Percentiles rank a stretch among this genome's conserved stretches.
phyloP scores from a whole-genome alignment of 2,113 vertebrate species.

The Hippocampus zosterae region DNA sequence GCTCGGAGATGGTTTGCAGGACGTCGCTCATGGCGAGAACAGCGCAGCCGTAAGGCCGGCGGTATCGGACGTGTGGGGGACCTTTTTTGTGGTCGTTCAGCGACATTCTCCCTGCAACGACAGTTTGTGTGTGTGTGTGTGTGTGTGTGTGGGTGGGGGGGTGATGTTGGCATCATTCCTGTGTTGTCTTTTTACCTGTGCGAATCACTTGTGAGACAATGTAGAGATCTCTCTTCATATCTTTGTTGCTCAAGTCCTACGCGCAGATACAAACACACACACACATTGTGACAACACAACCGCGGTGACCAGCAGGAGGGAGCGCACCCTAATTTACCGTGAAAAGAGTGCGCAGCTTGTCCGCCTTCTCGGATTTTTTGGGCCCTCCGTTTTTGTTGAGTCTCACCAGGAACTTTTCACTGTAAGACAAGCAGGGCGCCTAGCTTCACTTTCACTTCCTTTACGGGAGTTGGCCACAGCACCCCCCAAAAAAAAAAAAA shows the following conservation, averaged over 20 bases:
- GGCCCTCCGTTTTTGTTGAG: constrained; percentile 96
- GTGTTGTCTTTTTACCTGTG: constrained; percentile 76
- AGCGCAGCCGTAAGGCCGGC: constrained; percentile 90
- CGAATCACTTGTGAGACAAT: constrained; percentile 93
- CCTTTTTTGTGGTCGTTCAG: constrained; percentile 95
- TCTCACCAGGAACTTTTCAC: constrained; percentile 95
- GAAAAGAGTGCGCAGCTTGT: constrained; percentile 91
- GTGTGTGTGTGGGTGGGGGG: not conserved
- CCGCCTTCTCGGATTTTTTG: constrained; percentile 92
- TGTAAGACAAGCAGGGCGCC: constrained; percentile 58
- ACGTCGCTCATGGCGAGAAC: constrained; percentile 91
- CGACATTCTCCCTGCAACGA: constrained; percentile 84
- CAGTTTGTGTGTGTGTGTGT: not conserved
- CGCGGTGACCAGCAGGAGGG: not conserved
- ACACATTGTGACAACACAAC: not conserved
- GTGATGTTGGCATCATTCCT: not conserved
- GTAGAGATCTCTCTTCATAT: constrained; percentile 98
- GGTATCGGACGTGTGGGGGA: constrained; percentile 86
- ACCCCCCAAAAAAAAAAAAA: not conserved
- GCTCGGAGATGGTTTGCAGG: constrained; percentile 88
- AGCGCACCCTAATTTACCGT: constrained; percentile 73
- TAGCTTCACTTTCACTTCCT: not conserved
- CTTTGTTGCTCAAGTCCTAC: constrained; percentile 97
- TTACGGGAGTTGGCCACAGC: constrained; percentile 13
- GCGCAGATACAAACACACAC: constrained; percentile 7